Evolutionary conservation across 2,113 vertebrate species (phyloP).

Genomic region (Bungarus multicinctus): DNA sequence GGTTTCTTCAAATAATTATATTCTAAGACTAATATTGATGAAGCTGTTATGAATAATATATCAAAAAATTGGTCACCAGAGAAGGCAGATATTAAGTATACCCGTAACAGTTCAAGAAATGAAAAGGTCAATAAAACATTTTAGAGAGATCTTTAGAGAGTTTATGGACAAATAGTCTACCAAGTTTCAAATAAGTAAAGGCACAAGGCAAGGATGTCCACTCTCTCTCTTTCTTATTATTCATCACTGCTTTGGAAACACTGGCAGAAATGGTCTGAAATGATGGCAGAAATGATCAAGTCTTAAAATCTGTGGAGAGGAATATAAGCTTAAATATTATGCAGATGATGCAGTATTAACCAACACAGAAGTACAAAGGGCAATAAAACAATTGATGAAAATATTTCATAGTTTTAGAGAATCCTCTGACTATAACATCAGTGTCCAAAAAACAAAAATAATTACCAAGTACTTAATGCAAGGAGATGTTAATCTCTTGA

Average conservation of each 20-base stretch:
- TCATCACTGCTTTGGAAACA: neutral
- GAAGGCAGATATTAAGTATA: neutral
- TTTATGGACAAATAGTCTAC: neutral
- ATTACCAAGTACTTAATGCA: neutral
- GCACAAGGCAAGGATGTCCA: neutral
- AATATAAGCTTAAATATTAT: neutral
- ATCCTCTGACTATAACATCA: neutral
- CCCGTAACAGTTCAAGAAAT: neutral
- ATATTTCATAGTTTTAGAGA: neutral
- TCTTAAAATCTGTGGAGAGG: neutral
- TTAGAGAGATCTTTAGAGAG: neutral
- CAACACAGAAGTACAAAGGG: neutral
- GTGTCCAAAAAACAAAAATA: neutral
- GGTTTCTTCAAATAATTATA: neutral
- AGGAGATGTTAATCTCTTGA: neutral
- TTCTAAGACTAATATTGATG: neutral
- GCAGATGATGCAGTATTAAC: neutral
- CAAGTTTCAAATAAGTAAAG: neutral
- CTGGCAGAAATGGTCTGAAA: neutral
- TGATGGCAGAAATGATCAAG: neutral
- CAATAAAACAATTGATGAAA: neutral
- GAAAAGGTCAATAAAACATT: neutral
- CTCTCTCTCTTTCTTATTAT: neutral
- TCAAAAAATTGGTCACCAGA: neutral
- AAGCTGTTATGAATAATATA: neutral